Evolutionary conservation across 2,797 vertebrate genomes (phyloP).

Genomic region (Hippocampus kuda): DNA sequence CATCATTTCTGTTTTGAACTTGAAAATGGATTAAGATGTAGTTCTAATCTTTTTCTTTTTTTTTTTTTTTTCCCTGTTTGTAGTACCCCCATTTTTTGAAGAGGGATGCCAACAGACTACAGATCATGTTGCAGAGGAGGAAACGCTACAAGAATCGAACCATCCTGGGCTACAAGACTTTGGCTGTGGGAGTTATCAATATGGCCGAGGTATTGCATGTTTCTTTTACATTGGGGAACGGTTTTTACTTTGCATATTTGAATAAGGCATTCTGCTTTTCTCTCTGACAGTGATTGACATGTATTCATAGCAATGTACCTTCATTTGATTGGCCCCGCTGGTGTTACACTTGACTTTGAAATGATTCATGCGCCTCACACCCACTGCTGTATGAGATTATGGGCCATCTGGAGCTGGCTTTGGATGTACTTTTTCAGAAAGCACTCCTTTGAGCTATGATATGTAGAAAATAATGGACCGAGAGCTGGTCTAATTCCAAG

Average conservation of each 20-base stretch:
- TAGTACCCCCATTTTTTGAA: conserved; percentile 90
- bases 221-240: not conserved
- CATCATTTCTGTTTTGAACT: not conserved
- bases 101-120: conserved; percentile 83
- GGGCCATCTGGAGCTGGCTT: conserved; percentile 55
- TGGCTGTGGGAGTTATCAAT: conserved; percentile 84
- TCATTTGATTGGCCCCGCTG: conserved; percentile 24
- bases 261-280: not conserved
- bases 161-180: conserved; percentile 86
- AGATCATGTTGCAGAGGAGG: conserved; percentile 86
- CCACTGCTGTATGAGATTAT: conserved; percentile 43
- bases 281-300: conserved; percentile 41
- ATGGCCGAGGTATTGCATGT: conserved; percentile 77
- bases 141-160: conserved; percentile 93
- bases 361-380: conserved; percentile 49
- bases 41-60: no score
- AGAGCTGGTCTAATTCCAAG: conserved; percentile 9
- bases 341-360: conserved; percentile 29
- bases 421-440: conserved; percentile 26
- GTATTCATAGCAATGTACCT: conserved; percentile 21
- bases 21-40: conserved; percentile 7
- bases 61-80: conserved; percentile 15
- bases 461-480: conserved; percentile 15
- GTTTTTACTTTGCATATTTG: not conserved
- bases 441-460: conserved; percentile 14